Evolutionary conservation across 2,888 invertebrate species (phyloP).

Genomic region (Polymixis lichenea): DNA sequence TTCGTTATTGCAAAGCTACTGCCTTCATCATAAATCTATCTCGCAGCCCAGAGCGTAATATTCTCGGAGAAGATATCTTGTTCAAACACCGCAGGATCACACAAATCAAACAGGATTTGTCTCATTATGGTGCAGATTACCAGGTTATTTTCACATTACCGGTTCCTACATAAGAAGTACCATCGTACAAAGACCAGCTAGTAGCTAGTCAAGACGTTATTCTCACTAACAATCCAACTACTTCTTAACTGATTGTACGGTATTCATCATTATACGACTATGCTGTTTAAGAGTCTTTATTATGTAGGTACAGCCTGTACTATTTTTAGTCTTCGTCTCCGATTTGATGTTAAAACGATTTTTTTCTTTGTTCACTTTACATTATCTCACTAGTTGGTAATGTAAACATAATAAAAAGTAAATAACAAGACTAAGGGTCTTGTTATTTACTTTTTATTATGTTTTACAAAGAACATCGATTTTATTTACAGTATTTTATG

Average conservation of each 20-base stretch:
- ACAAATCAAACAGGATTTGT: slow-evolving; percentile 60
- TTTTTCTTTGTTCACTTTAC: slow-evolving; percentile 1
- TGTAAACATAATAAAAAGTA: slow-evolving; percentile 22
- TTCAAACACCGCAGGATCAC: slow-evolving; percentile 41
- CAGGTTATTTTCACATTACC: slow-evolving; percentile 62
- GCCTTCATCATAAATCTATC: slow-evolving; percentile 7
- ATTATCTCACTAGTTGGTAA: slow-evolving; percentile 1
- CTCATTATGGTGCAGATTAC: slow-evolving; percentile 57
- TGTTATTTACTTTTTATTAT: too few relatives aligned
- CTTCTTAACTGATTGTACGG: slow-evolving; percentile 1
- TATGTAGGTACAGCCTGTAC: neutral
- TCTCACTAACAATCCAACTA: slow-evolving; percentile 28
- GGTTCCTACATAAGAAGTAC: slow-evolving; percentile 42
- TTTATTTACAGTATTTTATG: slow-evolving; percentile 32
- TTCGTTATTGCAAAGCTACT: neutral
- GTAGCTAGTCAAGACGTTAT: slow-evolving; percentile 8
- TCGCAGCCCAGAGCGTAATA: neutral
- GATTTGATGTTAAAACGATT: neutral
- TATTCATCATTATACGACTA: slow-evolving; percentile 10
- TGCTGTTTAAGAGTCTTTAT: slow-evolving; percentile 12
- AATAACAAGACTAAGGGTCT: neutral
- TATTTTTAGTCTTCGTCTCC: neutral
- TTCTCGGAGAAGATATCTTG: slow-evolving; percentile 24
- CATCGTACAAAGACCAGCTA: slow-evolving; percentile 13
- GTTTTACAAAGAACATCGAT: slow-evolving; percentile 19